Base-by-base conservation (phyloP, 2,113 vertebrate genomes). In the Circaetus gallicus region DNA sequence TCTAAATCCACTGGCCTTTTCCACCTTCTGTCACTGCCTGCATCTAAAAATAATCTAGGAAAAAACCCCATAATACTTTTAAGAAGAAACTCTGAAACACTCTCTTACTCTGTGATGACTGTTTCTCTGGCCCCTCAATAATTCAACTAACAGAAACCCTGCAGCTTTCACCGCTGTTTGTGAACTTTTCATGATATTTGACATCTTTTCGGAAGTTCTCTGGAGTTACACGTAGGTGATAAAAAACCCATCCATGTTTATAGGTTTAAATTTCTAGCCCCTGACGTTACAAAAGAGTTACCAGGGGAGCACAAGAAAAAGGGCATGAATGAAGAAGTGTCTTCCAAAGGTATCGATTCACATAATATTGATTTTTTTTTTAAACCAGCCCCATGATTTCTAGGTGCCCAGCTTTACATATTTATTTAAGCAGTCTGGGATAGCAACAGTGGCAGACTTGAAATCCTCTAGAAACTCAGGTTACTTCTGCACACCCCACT, bases 1-100 rank as follows among this genome's bases (percentile, higher is more conserved):
- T 85, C 49, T 91, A 95, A 96, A 92, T 80, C 94, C 96, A 88
- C 67, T 52, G 53, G 82, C 77, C 86, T 81, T 81, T 93, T 73
- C 95, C 87, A 73, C 94, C 90, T 95, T 65, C 91, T 93, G 71
- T 78, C 94, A 88, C 59, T 34, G 38, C 42, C 77, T 38, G 32
- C 40, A 4, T 36, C 82, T 36, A 66, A 93, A 92, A 96, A 82
- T 76, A 81, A 82, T 45, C 86, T 7, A 21, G 9, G 36, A 31
- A 26, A 47, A 47, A 21, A 21, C 1, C 0, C 4, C 16, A n/a
- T 43, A 12, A 56, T 13, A 14, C n/a, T 69, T 79, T 38, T 6
- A 61, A 85, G 91, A 45, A 82, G 52, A 29, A 81, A 66, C 70
- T 62, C 86, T 13, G 3, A 52, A 90, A 86, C 52, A 55, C 69